Conservation (phyloP, 2,888 invertebrate genomes). For the Colostygia pectinataria region DNA sequence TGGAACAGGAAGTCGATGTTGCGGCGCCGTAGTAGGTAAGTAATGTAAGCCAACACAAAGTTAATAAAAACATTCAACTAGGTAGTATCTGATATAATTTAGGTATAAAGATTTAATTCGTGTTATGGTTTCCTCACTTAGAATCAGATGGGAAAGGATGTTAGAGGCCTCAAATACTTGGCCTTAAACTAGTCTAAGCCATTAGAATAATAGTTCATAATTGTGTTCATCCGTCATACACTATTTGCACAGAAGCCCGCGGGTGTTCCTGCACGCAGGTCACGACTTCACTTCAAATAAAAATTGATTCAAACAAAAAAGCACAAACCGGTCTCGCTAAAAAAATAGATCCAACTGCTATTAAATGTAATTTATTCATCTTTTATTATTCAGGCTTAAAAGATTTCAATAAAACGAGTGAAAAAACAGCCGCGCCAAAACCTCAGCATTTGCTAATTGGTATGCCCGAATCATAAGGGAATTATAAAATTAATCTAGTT, state of each 20-base stretch:
- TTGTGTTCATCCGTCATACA: conserved; percentile 21
- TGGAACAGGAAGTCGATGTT: conserved; percentile 33
- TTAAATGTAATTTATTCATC: conserved; percentile 73
- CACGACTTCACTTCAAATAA: conserved; percentile 75
- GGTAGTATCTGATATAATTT: background rate
- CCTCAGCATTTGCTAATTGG: conserved; percentile 36
- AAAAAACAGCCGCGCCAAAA: conserved; percentile 33
- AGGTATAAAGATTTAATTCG: conserved; percentile 3
- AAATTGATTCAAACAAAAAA: conserved; percentile 73
- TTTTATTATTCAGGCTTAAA: conserved; percentile 60
- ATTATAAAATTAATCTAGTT: conserved; percentile 38
- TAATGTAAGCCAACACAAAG: background rate
- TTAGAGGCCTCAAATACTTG: no score
- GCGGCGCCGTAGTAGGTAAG: conserved; percentile 16
- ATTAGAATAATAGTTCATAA: no score
- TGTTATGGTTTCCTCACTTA: conserved; percentile 1
- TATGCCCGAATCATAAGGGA: conserved; percentile 45
- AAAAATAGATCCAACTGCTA: conserved; percentile 62
- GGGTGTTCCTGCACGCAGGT: conserved; percentile 60
- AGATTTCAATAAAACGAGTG: conserved; percentile 46
- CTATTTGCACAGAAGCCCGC: conserved; percentile 63
- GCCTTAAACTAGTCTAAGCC: no score
- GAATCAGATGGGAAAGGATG: no score
- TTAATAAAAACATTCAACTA: conserved; percentile 1
- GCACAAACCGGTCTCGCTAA: conserved; percentile 50